These are phyloP conservation scores for Dryobotodes eremita DNA, from an alignment of 2,888 invertebrate species.

Conservation along the genomic window DNA sequence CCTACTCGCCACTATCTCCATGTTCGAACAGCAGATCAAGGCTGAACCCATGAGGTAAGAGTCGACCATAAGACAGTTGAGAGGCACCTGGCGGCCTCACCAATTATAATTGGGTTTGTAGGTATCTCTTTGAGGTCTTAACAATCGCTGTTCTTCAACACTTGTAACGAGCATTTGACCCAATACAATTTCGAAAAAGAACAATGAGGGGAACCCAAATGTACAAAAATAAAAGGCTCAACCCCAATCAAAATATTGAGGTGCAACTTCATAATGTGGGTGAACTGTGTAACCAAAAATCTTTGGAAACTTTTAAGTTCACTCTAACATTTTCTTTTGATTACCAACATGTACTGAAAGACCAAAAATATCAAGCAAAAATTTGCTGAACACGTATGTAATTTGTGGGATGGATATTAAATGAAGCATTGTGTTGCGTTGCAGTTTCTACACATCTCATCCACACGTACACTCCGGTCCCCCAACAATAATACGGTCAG, in stretches of 20 bases:
- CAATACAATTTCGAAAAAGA: conserved; percentile 12
- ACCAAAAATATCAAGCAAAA: not conserved
- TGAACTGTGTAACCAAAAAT: not conserved
- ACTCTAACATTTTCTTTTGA: not conserved
- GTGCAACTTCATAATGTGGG: not conserved
- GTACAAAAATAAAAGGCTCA: not conserved
- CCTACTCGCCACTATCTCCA: conserved; percentile 92
- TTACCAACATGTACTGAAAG: not conserved
- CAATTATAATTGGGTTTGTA: conserved; percentile 8
- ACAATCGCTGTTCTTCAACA: not conserved
- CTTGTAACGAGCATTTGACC: not conserved
- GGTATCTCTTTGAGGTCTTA: not conserved
- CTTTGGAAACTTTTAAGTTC: not conserved
- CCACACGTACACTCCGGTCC: conserved; percentile 87
- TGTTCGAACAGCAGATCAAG: conserved; percentile 94
- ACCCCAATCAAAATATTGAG: not conserved
- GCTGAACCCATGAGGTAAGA: conserved; percentile 92
- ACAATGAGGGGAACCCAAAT: not conserved
- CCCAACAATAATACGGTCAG: conserved; percentile 87
- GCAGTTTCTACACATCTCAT: conserved; percentile 88
- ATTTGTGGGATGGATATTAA: conserved; percentile 1
- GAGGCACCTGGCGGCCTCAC: not conserved
- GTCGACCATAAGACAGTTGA: not conserved
- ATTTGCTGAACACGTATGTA: not conserved
- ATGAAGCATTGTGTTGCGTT: conserved; percentile 61